These are phyloP conservation scores for Mongoloraphidia duomilia DNA, from an alignment of 2,888 invertebrate genomes.

Conservation along the genomic window DNA sequence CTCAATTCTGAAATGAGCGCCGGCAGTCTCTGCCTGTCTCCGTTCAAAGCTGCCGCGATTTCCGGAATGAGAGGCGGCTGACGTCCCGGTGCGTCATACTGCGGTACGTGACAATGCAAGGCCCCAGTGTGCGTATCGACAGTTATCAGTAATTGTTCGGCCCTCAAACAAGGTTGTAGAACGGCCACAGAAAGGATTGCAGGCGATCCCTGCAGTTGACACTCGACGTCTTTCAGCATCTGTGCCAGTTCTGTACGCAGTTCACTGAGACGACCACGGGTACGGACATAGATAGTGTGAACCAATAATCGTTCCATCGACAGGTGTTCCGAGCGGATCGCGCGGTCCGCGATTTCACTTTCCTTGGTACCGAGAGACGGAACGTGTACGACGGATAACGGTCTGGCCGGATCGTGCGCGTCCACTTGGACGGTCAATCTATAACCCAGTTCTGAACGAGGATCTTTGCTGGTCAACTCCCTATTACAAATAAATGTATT, in stretches of 20 bases:
- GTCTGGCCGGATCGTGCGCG: constrained; percentile 60
- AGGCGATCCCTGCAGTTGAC: constrained; percentile 80
- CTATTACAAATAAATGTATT: constrained; percentile 20
- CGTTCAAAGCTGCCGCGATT: constrained; percentile 65
- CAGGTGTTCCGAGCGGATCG: constrained; percentile 78
- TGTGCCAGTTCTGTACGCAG: constrained; percentile 62
- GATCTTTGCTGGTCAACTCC: constrained; percentile 48
- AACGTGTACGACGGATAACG: constrained; percentile 54
- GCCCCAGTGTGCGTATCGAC: constrained; percentile 91
- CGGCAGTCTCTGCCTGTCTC: constrained; percentile 52
- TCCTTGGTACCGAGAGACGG: constrained; percentile 55
- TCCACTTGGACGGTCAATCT: constrained; percentile 81
- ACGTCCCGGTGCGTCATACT: constrained; percentile 46
- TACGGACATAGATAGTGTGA: constrained; percentile 88
- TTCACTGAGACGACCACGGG: constrained; percentile 68
- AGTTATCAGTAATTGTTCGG: constrained; percentile 82
- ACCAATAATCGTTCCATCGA: constrained; percentile 90
- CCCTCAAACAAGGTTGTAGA: constrained; percentile 75
- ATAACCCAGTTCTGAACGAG: constrained; percentile 76
- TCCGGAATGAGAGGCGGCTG: constrained; percentile 61
- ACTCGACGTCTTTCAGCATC: constrained; percentile 56
- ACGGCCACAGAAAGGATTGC: constrained; percentile 85
- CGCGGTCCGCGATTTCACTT: constrained; percentile 55
- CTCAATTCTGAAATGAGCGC: constrained; percentile 51
- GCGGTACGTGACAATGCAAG: constrained; percentile 82